A percentile compares a stretch with the other conserved stretches of the same genome.
These are phyloP conservation scores for Chrysaora quinquecirrha DNA, from an alignment of 30 jellyfish, hydroid and myxozoan genomes.

Conservation along the genomic window DNA sequence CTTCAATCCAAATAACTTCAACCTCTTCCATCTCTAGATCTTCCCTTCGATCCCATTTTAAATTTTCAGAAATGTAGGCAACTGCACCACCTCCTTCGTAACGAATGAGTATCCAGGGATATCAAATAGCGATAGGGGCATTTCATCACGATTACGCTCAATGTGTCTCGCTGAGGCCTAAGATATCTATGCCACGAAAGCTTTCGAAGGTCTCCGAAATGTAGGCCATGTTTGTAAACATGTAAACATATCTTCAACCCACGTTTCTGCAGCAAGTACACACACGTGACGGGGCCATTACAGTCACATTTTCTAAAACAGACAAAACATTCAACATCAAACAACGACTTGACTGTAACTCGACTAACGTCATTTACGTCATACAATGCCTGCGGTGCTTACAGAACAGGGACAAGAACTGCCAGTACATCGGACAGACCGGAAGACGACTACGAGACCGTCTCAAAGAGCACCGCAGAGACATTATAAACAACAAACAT, in stretches of 20 bases:
- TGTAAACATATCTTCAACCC: not conserved
- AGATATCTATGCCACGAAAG: not conserved
- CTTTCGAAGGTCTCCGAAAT: not conserved
- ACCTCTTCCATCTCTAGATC: conserved; percentile 44
- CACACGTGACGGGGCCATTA: too few relatives aligned
- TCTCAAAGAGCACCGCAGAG: too few relatives aligned
- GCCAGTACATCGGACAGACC: too few relatives aligned
- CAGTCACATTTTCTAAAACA: too few relatives aligned
- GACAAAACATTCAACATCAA: too few relatives aligned
- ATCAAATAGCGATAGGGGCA: not conserved
- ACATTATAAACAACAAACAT: too few relatives aligned
- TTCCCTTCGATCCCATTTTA: conserved; percentile 30
- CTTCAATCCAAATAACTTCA: conserved; percentile 27
- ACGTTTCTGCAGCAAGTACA: not conserved
- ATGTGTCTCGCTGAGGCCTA: not conserved
- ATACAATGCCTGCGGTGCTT: too few relatives aligned
- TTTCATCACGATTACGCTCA: not conserved
- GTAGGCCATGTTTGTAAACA: not conserved
- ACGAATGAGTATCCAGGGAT: not conserved
- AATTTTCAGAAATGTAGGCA: conserved; percentile 14
- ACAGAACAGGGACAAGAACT: too few relatives aligned
- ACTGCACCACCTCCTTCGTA: conserved; percentile 21
- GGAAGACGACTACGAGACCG: too few relatives aligned
- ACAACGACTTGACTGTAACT: too few relatives aligned
- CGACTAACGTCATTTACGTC: too few relatives aligned